Evolutionary conservation across 2,888 invertebrate species (phyloP), one percentile per base, ranked within the genome.

Genomic region (Calliopum simillimum): DNA sequence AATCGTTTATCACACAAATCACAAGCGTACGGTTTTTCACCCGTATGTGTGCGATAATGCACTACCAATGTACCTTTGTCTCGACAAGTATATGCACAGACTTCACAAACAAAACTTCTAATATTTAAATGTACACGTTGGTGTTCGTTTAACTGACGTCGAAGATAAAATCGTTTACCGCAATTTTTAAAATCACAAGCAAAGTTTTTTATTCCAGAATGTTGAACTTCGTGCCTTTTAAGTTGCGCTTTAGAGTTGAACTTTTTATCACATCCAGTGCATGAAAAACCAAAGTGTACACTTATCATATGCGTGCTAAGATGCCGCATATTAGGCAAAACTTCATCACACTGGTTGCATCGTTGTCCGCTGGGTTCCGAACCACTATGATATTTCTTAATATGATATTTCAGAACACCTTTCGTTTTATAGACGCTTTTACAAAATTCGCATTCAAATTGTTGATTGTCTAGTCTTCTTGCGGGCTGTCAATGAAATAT

Each of bases 31-130:
- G 83, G 83, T 8, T 77, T 79, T 16, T 82, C 82, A 1, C 82
- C 83, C 0, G 82, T 82, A 44, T 83, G 83, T 13, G 77, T 78
- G 3, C 82, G 78, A 8, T 75, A 68, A 66, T 83, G 83, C 6
- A 82, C 80, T 4, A 76, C 80, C 44, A 83, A 64, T 58, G 79
- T 82, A 62, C 79, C 80, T 69, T 77, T 79, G 51, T 78, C 80
- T 11, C 80, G 70, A 21, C 70, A 72, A 19, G 65, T 70, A 53
- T 74, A 76, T 6, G 75, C 74, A 25, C 74, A 76, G 23, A 67
- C 68, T 58, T 77, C 77, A 25, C 75, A 74, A 0, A 71, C 61
- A 56, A 75, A 72, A 58, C 78, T 78, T 2, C 82, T 78, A 3
- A 61, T 61, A 56, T 74, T 72, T 14, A 56, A 71, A 71, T 75